Percentiles rank a stretch among this genome's conserved stretches.
Evolutionary conservation across 2,888 invertebrate genomes (phyloP).

Genomic region (Drosophila koepferae): DNA sequence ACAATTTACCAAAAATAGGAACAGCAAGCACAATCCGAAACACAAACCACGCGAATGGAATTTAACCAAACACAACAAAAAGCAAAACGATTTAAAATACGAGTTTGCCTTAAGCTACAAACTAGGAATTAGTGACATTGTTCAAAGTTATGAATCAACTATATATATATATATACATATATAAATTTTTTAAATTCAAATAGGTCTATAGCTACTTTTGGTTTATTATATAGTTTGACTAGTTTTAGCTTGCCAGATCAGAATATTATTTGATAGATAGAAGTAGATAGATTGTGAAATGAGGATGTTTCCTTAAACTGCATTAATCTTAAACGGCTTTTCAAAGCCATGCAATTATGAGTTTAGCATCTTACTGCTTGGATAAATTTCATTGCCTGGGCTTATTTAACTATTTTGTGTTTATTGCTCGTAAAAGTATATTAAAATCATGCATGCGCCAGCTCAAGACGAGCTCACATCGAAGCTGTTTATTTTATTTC

Average conservation of each 20-base stretch:
- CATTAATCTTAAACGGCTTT: background rate
- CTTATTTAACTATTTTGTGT: slow-evolving; percentile 8
- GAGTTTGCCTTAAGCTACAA: background rate
- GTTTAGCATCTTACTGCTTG: too few species aligned
- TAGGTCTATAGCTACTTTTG: too few species aligned
- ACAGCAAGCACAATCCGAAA: slow-evolving; percentile 13
- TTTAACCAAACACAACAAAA: background rate
- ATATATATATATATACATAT: too few species aligned
- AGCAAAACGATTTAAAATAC: background rate
- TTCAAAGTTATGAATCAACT: background rate
- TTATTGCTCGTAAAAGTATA: slow-evolving; percentile 12
- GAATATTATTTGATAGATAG: too few species aligned
- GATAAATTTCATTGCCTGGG: slow-evolving; percentile 5
- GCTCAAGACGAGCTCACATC: background rate
- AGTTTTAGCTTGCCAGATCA: too few species aligned
- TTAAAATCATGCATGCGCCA: background rate
- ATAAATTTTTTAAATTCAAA: too few species aligned
- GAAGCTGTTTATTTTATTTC: slow-evolving; percentile 9
- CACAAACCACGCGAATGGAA: background rate
- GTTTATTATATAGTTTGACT: too few species aligned
- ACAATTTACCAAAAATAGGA: slow-evolving; percentile 43
- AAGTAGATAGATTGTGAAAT: too few species aligned
- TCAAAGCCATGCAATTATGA: background rate
- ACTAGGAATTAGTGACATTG: background rate
- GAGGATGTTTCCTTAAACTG: background rate